These are phyloP conservation scores for Rhingia rostrata DNA, from an alignment of 2,888 invertebrate genomes.

Conservation along the genomic window DNA sequence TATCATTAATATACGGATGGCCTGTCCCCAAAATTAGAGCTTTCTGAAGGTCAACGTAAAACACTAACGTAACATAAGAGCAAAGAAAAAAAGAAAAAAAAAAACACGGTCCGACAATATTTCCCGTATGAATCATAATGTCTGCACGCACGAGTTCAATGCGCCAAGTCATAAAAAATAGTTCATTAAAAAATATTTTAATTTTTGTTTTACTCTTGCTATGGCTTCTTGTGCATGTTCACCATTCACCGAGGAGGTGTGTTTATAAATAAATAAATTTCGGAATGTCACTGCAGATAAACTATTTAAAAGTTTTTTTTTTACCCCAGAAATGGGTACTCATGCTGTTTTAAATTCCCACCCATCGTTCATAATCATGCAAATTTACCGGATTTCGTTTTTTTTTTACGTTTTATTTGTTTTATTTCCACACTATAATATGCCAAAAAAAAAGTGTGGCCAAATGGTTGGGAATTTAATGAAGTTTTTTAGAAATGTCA, in stretches of 20 bases:
- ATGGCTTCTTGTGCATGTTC: too few relatives aligned
- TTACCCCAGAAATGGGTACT: too few relatives aligned
- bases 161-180: slow-evolving; percentile 28
- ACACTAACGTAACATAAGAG: background rate
- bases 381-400: slow-evolving; percentile 38
- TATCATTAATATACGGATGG: background rate
- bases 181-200: background rate
- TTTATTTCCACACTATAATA: background rate
- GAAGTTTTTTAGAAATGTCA: too few relatives aligned
- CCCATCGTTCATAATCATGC: slow-evolving; percentile 56
- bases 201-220: background rate
- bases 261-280: background rate
- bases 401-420: too few relatives aligned
- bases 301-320: slow-evolving; percentile 7
- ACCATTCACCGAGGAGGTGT: too few relatives aligned
- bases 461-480: background rate
- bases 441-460: slow-evolving; percentile 15
- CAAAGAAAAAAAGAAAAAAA: too few relatives aligned
- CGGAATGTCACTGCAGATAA: slow-evolving; percentile 22
- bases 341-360: too few relatives aligned
- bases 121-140: slow-evolving; percentile 53
- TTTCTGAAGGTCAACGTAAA: slow-evolving; percentile 45
- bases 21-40: slow-evolving; percentile 27
- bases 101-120: slow-evolving; percentile 24
- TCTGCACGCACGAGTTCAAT: slow-evolving; percentile 46